Evolutionary conservation across 2,888 invertebrate genomes (phyloP).

Genomic region (Rapana venosa): DNA sequence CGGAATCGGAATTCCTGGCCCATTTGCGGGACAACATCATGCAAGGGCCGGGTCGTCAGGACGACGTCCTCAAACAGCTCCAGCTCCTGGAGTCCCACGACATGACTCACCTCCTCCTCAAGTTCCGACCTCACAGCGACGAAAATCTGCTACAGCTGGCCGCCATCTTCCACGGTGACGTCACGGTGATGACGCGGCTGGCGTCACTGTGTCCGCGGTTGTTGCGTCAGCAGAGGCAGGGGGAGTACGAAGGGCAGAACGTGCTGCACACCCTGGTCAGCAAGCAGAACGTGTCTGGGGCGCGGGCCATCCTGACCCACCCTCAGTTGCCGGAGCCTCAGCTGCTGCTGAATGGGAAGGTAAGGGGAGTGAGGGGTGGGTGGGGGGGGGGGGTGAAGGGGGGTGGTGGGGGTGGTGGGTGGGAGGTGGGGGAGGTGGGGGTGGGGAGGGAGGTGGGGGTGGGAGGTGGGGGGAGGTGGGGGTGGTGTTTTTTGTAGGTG

Average conservation of each 20-base stretch:
- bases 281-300: conserved; percentile 38
- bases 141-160: conserved; percentile 39
- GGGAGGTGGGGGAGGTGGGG: neutral
- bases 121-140: conserved; percentile 3
- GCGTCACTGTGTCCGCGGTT: conserved; percentile 28
- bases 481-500: no score
- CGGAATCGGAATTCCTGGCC: neutral
- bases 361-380: neutral
- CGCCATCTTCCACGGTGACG: conserved; percentile 42
- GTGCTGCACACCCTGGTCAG: conserved; percentile 39
- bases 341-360: conserved; percentile 9
- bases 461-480: neutral
- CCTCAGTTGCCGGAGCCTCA: neutral
- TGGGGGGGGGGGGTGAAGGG: neutral
- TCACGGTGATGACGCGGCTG: conserved; percentile 22
- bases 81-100: conserved; percentile 20
- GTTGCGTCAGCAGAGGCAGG: conserved; percentile 31
- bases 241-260: conserved; percentile 41
- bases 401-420: neutral
- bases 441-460: neutral
- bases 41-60: neutral
- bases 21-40: conserved; percentile 22
- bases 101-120: neutral
- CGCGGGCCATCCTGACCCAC: neutral
- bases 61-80: conserved; percentile 17